phyloP scores from a whole-genome alignment of 2,888 invertebrate species.

The Conus canariensis region DNA sequence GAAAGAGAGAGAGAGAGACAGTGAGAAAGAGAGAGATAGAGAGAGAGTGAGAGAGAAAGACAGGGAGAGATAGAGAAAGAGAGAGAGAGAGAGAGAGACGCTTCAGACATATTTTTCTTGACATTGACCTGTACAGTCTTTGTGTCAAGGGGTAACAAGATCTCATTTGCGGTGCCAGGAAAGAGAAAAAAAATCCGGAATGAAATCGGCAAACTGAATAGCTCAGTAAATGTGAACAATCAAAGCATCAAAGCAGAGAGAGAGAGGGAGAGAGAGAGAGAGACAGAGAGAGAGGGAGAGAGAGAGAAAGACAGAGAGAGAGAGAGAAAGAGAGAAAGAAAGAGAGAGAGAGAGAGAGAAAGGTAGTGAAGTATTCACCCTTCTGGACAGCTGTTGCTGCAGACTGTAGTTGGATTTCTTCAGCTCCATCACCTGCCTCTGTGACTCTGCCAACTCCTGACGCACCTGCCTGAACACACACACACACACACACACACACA shows the following conservation, averaged over 20 bases:
- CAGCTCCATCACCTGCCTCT: constrained; percentile 67
- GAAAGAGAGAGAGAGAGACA: not conserved
- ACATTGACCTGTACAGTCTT: too few relatives aligned
- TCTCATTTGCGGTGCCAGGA: too few relatives aligned
- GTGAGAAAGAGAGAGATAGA: too few relatives aligned
- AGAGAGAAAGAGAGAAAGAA: not conserved
- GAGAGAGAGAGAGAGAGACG: too few relatives aligned
- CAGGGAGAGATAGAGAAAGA: too few relatives aligned
- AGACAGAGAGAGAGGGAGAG: not conserved
- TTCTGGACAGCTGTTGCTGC: constrained; percentile 68
- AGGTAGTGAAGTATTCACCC: constrained; percentile 55
- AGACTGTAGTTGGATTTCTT: constrained; percentile 69
- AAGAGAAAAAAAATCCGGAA: too few relatives aligned
- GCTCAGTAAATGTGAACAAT: not conserved
- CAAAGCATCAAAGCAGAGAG: not conserved
- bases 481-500: too few relatives aligned
- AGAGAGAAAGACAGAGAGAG: not conserved
- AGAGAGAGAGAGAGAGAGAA: not conserved
- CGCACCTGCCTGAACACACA: constrained; percentile 55
- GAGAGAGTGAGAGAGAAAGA: too few relatives aligned
- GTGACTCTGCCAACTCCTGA: constrained; percentile 63
- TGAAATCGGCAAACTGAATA: too few relatives aligned
- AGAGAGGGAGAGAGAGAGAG: not conserved
- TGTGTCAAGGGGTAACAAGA: too few relatives aligned
- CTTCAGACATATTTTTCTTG: too few relatives aligned